Evolutionary conservation across 2,113 vertebrate species (phyloP).

Genomic region (Gavialis gangeticus): DNA sequence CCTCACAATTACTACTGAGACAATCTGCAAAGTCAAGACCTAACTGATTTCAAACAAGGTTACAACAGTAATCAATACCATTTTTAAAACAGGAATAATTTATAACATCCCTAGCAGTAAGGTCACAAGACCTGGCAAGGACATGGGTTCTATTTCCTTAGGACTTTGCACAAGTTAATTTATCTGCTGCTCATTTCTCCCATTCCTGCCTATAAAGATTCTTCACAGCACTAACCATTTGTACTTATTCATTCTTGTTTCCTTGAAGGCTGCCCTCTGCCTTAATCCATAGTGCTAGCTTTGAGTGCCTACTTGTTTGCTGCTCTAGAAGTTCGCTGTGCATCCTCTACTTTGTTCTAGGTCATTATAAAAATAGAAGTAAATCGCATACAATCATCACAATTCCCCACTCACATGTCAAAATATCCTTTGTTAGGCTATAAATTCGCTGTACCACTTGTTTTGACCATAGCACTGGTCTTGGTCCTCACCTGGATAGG

Average conservation of each 20-base stretch:
- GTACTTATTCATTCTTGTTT: background rate
- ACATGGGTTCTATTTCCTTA: background rate
- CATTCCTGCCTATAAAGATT: accelerated
- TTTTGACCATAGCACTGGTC: background rate
- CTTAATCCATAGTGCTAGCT: background rate
- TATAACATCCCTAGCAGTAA: background rate
- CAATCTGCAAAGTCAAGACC: background rate
- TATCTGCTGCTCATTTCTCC: background rate
- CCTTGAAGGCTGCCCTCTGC: background rate
- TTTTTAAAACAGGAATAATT: background rate
- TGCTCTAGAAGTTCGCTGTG: background rate
- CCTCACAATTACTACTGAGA: background rate
- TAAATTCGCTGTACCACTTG: background rate
- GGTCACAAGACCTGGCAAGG: background rate
- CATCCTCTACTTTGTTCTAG: background rate
- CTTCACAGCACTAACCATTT: background rate
- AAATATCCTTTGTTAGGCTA: background rate
- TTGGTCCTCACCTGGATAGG: background rate
- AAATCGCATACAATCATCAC: background rate
- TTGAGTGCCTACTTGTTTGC: background rate
- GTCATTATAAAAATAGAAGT: background rate
- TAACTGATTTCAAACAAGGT: background rate
- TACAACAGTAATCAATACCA: background rate
- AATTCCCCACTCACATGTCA: conserved; percentile 22
- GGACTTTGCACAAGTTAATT: background rate